Base-by-base conservation (phyloP, 2,797 vertebrate genomes). In the Syndactyla subalaris region DNA sequence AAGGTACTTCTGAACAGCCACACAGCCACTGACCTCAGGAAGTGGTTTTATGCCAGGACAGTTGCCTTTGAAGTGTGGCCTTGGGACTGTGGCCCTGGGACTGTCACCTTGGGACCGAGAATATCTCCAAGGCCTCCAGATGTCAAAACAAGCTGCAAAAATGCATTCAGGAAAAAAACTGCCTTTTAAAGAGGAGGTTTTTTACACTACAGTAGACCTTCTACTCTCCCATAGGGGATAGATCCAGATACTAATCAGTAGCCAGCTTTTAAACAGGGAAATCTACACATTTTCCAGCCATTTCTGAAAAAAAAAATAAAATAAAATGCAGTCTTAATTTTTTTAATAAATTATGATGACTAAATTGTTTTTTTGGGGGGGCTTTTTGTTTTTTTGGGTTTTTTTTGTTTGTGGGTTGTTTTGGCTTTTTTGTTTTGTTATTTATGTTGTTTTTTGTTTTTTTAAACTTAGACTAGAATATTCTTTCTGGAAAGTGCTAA, bases 401-500 rank as follows among this genome's bases (percentile, higher is more conserved):
- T 18, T 9, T 19, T 43, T 45, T 45, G 18, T 43, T 43, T 8
- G 20, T 19, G 10, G 10, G 19, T 43, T 43, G 19, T 39, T 39
- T 41, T 39, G 14, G 39, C 12, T 22, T 32, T 84, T 74, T 23
- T 32, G 36, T 38, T 38, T 38, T 38, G 36, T 38, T 38, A 38
- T 38, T 38, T 38, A 9, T 38, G 36, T 38, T 38, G 10, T 9
- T 38, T 38, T 38, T 45, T 45, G 41, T 43, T 22, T 32, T 84
- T 74, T 23, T 32, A 1, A 54, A 67, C 32, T 29, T 68, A 45
- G 58, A 92, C 51, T 88, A 81, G 71, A 90, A 88, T 48, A 45
- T 38, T 88, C 66, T 86, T 78, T 96, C 72, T 94, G 86, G 75
- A 89, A 95, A 93, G 52, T 29, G 16, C 77, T 96, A 96, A 97